A percentile compares a stretch with the other conserved stretches of the same genome.
Evolutionary conservation across 2,797 vertebrate species (phyloP).

Genomic region (Acanthornis magna): DNA sequence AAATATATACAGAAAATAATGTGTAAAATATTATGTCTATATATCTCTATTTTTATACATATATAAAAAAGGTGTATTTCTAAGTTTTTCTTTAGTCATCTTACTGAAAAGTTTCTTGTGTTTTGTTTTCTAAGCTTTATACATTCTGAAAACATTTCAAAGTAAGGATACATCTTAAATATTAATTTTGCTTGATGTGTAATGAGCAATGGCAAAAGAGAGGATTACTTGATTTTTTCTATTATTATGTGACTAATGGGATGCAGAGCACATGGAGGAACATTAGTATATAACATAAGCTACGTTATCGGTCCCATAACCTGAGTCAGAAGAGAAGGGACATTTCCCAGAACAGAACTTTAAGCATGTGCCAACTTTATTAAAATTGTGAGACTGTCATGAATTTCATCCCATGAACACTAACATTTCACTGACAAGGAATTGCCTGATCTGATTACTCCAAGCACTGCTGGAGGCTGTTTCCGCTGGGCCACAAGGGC

Average conservation of each 20-base stretch:
- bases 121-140: not conserved
- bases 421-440: not conserved
- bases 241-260: not conserved
- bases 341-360: not conserved
- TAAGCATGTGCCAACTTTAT: not conserved
- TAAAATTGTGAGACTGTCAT: not conserved
- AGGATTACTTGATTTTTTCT: not conserved
- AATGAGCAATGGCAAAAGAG: not conserved
- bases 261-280: not conserved
- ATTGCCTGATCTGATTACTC: not conserved
- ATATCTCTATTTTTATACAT: not conserved
- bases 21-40: not conserved
- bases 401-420: not conserved
- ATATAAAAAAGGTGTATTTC: not conserved
- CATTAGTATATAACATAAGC: not conserved
- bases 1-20: fast-evolving
- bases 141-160: not conserved
- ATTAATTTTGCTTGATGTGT: not conserved
- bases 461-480: not conserved
- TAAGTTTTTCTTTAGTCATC: not conserved
- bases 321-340: not conserved
- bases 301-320: not conserved
- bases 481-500: fast-evolving
- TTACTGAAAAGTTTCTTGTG: not conserved
- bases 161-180: not conserved